phyloP scores from a whole-genome alignment of 2,888 invertebrate species.

The Phaedon cochleariae region DNA sequence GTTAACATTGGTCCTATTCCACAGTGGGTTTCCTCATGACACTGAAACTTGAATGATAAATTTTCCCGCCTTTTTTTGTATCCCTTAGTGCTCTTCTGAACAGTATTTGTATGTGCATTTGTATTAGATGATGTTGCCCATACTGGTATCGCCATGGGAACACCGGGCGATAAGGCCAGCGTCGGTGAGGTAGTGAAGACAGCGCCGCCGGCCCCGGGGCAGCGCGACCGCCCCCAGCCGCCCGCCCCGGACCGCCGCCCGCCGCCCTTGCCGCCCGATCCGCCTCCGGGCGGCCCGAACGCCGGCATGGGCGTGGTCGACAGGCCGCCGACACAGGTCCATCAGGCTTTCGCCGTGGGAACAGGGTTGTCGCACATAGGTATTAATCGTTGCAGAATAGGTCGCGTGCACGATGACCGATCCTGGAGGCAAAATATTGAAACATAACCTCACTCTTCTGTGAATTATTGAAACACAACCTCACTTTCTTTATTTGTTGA shows the following conservation, averaged over 20 bases:
- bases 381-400: no score
- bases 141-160: conserved; percentile 64
- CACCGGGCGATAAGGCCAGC: conserved; percentile 62
- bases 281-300: background rate
- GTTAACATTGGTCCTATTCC: no score
- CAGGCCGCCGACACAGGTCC: background rate
- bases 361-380: background rate
- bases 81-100: no score
- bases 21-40: no score
- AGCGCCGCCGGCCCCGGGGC: conserved; percentile 31
- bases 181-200: conserved; percentile 55
- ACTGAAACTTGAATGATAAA: no score
- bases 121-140: conserved; percentile 62
- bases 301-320: background rate
- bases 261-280: background rate
- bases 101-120: no score
- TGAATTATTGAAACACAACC: no score
- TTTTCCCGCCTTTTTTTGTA: no score
- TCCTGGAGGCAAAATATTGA: no score
- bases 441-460: no score
- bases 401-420: no score
- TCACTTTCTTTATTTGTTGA: no score
- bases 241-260: conserved; percentile 4
- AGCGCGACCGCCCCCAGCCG: background rate
- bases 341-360: background rate